Evolutionary conservation across 2,797 vertebrate species (phyloP), one percentile per base, ranked within the genome.

Genomic region (Lerista edwardsae): DNA sequence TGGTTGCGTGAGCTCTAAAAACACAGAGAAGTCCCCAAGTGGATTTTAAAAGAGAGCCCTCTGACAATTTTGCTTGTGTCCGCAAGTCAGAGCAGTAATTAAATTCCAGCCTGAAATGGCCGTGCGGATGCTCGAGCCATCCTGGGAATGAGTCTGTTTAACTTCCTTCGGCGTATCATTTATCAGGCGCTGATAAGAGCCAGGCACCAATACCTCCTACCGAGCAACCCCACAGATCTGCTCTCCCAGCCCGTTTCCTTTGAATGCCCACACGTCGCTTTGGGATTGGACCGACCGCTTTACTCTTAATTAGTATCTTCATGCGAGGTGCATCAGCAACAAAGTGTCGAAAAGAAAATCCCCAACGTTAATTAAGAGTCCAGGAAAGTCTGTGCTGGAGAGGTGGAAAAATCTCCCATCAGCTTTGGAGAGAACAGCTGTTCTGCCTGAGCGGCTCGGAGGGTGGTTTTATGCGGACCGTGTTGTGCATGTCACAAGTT

Each of bases 361-460:
- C 87, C 90, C 88, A 3, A 88, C 88, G 89, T 93, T 91, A 91
- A 93, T 93, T 94, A 94, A 85, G 84, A 86, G 90, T 86, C 84
- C 6, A 79, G 71, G 88, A 80, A 91, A 87, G 87, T 89, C 90
- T 87, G 90, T 73, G n/a, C 80, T 34, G 59, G 2, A 67, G 87
- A 84, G 85, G 86, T 87, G 84, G 87, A 86, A 92, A 91, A 84
- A 92, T 85, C 64, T 0, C 86, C 90, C 86, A 91, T 90, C 88
- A 92, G 91, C 89, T 89, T 91, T 91, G 85, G 91, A 92, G 87
- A 91, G 86, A 72, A 84, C 90, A 89, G 88, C 88, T 92, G 88
- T 68, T 89, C 65, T 25, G 47, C 47, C 6, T 51, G 47, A 51
- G 47, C 14, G n/a, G n/a, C n/a, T n/a, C n/a, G n/a, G n/a, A n/a